Evolutionary conservation across 2,113 vertebrate species (phyloP).

Genomic region (Cariama cristata): DNA sequence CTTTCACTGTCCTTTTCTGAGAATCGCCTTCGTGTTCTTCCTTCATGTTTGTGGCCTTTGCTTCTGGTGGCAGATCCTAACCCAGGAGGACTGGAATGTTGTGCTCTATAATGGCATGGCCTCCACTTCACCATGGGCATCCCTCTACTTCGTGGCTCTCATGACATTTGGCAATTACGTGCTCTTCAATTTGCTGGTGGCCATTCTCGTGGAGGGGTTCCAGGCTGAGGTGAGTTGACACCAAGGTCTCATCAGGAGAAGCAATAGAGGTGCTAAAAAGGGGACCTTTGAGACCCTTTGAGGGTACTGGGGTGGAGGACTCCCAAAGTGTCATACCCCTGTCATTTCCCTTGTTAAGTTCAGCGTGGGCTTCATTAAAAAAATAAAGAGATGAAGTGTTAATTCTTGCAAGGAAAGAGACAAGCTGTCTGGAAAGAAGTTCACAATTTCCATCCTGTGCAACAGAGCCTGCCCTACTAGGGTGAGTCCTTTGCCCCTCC

Average conservation of each 20-base stretch:
- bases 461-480: background rate
- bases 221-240: conserved; percentile 89
- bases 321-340: background rate
- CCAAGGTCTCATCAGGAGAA: background rate
- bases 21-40: background rate
- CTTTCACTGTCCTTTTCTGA: background rate
- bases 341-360: background rate
- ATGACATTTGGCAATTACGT: conserved; percentile 99
- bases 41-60: background rate
- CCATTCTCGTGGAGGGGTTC: conserved; percentile 96
- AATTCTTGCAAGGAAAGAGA: background rate
- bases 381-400: background rate
- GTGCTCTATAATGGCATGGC: conserved; percentile 96
- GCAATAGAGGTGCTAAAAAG: background rate
- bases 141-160: conserved; percentile 95
- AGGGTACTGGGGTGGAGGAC: background rate
- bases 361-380: background rate
- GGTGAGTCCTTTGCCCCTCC: background rate
- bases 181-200: conserved; percentile 95
- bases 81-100: conserved; percentile 97
- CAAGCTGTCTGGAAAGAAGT: background rate
- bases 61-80: conserved; percentile 84
- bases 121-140: conserved; percentile 92
- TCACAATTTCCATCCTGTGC: background rate
- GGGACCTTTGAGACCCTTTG: background rate